These are phyloP conservation scores for Conus ventricosus DNA, from an alignment of 1,140 invertebrate genomes.

Conservation along the genomic window DNA sequence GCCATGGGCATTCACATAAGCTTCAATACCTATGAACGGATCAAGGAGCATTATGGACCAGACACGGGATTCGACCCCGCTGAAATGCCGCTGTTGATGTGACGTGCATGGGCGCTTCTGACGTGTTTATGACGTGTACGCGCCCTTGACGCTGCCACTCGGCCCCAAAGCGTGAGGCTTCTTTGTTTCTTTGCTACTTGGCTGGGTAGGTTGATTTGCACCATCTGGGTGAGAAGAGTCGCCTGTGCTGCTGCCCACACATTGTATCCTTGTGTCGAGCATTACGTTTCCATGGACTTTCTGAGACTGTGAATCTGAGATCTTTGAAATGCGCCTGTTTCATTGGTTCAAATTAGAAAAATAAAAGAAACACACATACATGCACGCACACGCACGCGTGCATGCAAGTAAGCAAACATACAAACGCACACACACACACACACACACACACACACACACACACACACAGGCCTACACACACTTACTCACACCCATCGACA, in stretches of 20 bases:
- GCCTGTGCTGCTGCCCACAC: no score
- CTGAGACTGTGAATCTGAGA: no score
- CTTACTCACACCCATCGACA: no score
- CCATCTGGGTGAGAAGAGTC: neutral
- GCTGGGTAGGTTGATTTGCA: neutral
- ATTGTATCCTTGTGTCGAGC: no score
- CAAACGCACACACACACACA: neutral
- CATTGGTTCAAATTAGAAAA: neutral
- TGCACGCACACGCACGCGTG: neutral
- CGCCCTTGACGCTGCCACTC: no score
- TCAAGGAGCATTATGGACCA: neutral
- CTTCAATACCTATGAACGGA: constrained; percentile 8
- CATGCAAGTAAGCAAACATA: neutral
- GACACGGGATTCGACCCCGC: neutral
- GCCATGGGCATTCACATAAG: constrained; percentile 16
- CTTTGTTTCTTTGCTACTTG: no score
- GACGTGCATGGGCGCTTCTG: neutral
- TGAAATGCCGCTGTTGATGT: neutral
- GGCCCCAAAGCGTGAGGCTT: no score
- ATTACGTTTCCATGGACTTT: no score
- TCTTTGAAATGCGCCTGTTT: no score
- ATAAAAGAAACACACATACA: neutral
- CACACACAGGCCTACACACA: no score
- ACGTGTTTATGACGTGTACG: no score
- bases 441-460: constrained; percentile 18